These are phyloP conservation scores for Cryptops parisi DNA, from an alignment of 2,888 invertebrate species.

Conservation along the genomic window DNA sequence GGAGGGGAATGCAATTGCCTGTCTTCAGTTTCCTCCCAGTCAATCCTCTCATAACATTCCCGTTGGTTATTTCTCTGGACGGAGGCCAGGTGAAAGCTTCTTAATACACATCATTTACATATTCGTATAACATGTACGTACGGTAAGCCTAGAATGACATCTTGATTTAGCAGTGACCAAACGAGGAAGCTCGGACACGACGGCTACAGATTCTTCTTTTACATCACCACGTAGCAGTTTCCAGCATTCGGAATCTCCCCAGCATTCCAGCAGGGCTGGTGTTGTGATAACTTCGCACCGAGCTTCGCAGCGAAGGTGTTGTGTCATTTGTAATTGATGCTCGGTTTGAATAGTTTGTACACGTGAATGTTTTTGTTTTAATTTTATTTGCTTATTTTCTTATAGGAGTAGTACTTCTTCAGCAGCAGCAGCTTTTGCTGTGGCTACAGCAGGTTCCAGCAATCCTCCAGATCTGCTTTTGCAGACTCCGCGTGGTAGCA, in stretches of 20 bases:
- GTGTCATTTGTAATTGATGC: neutral
- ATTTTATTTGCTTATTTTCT: neutral
- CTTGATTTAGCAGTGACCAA: conserved; percentile 13
- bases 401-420: conserved; percentile 64
- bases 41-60: conserved; percentile 25
- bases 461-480: conserved; percentile 52
- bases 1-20: neutral
- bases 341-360: neutral
- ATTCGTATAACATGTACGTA: too few relatives aligned
- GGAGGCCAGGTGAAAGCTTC: neutral
- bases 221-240: conserved; percentile 45
- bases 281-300: conserved; percentile 82
- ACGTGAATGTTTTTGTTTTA: too few relatives aligned
- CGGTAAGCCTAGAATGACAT: too few relatives aligned
- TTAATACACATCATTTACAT: too few relatives aligned
- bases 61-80: conserved; percentile 23
- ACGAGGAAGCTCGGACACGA: conserved; percentile 23
- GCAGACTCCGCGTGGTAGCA: conserved; percentile 13
- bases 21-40: conserved; percentile 9
- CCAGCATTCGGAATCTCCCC: conserved; percentile 42
- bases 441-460: conserved; percentile 74
- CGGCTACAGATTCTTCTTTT: conserved; percentile 15
- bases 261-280: conserved; percentile 57
- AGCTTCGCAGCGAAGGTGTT: conserved; percentile 68
- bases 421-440: conserved; percentile 81